Evolutionary conservation across 2,888 invertebrate genomes (phyloP), one percentile per base, ranked within the genome.

Genomic region (Zaprionus lineosus): DNA sequence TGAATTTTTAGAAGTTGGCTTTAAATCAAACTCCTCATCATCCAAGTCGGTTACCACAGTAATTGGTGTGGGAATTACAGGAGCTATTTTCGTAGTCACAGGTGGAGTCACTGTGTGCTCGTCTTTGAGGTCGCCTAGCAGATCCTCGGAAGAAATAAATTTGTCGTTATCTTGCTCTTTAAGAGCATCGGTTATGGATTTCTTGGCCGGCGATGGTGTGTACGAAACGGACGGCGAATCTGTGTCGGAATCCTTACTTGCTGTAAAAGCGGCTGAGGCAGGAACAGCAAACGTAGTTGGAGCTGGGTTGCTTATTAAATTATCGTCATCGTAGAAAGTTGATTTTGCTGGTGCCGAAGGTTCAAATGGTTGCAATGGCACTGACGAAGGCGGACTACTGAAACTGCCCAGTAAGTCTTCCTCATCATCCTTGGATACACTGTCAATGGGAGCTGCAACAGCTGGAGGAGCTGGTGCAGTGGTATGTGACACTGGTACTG

Each of bases 91-190:
- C 15, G 37, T 36, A 31, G 58, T 39, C 24, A 39, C 47, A 3
- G 78, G 70, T 3, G 74, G 55, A 2, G 67, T 78, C 9, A 78
- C 75, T 21, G 79, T 86, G 56, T 86, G 88, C 43, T 87, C 87
- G 19, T 89, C 89, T 58, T 88, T 89, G 46, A 89, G 89, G 48
- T 90, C 89, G 2, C 87, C 86, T 7, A 89, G 52, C 8, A 90
- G 73, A 84, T 90, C 89, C 63, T 90, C 90, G 8, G 90, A 89
- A 1, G 90, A 90, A 46, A 89, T 90, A 44, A 90, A 90, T 57
- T 90, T 89, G 31, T 90, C 90, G 65, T 89, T 88, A 43, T 89
- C 89, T 66, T 89, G 90, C 57, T 89, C 89, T 56, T 88, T 89
- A 2, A 89, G 79, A 1, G 88, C 87, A 64, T 84, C 86, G 2